Evolutionary conservation across 2,888 invertebrate species (phyloP), one percentile per base, ranked within the genome.

Genomic region (Polydrusus pterygomalis): DNA sequence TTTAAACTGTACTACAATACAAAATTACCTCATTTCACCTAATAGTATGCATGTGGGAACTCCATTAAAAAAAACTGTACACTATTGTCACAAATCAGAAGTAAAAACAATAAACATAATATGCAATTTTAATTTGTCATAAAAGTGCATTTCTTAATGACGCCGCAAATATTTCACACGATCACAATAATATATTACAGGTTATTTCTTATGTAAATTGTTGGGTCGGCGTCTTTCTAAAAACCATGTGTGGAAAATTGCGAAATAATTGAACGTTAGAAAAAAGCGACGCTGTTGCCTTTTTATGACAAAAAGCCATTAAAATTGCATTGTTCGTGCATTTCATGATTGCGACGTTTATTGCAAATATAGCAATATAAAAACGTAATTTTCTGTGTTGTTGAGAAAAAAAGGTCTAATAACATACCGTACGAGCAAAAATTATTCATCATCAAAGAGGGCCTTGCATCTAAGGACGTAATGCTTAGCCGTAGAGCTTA

Each of bases 121-220:
- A 56, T 56, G 30, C 56, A 56, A n/a, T 34, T 56, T 18, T 51
- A 18, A 18, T 51, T 56, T 15, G 56, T 56, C 56, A 56, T 56
- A n/a, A 56, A 56, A 56, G 0, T 9, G 30, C 56, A 56, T 56
- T 56, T 56, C 15, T 56, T 56, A 34, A 34, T 56, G 15, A 30
- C 56, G 6, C n/a, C 15, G 56, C 56, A 7, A 34, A 34, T 56
- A 56, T 34, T 56, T 56, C 56, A 56, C 56, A 56, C 56, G 56
- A n/a, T 56, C 34, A 13, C n/a, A n/a, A n/a, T 34, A 56, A 56
- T 9, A 15, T 34, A 56, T 56, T 56, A 56, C 15, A 34, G 7
- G 34, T 34, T 56, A 15, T 56, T 56, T 25, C 25, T 56, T 56
- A 56, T 56, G 56, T 11, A 56, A 56, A 56, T 56, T 56, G 15